These are phyloP conservation scores for Drosophila elegans DNA, from an alignment of 1,140 invertebrate species.

Conservation along the genomic window DNA sequence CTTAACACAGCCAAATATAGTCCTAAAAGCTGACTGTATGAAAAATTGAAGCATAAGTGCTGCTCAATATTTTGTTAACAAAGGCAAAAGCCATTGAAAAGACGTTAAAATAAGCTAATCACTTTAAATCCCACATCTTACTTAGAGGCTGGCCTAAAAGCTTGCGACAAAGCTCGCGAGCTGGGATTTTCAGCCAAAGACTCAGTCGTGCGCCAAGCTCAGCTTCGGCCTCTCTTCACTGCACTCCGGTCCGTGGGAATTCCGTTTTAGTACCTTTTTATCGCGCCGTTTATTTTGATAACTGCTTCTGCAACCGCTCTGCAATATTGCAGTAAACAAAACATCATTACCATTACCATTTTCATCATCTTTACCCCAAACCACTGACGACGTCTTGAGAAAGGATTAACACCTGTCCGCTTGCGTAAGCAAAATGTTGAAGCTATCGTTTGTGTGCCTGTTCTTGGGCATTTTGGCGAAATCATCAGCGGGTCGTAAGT, in stretches of 20 bases:
- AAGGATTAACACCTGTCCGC: slow-evolving; percentile 26
- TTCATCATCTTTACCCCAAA: background rate
- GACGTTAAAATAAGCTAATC: no score
- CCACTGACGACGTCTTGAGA: slow-evolving; percentile 56
- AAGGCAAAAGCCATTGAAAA: no score
- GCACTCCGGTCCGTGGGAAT: slow-evolving; percentile 23
- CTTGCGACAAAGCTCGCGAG: slow-evolving; percentile 37
- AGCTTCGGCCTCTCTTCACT: slow-evolving; percentile 36
- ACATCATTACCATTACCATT: background rate
- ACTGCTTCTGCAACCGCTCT: slow-evolving; percentile 22
- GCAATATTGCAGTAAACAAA: slow-evolving; percentile 5
- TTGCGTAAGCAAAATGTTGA: slow-evolving; percentile 46
- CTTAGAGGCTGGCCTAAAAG: slow-evolving; percentile 17
- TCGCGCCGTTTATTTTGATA: slow-evolving; percentile 51
- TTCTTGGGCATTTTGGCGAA: slow-evolving; percentile 38
- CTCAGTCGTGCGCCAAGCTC: slow-evolving; percentile 56
- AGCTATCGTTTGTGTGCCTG: slow-evolving; percentile 21
- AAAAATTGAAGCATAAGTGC: no score
- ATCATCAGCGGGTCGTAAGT: slow-evolving; percentile 42
- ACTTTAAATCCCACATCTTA: background rate
- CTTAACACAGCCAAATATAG: no score
- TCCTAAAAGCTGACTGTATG: no score
- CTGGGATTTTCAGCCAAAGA: slow-evolving; percentile 16
- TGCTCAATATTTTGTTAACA: no score
- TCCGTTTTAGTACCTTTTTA: slow-evolving; percentile 45